Evolutionary conservation across 2,797 vertebrate genomes (phyloP), one percentile per base, ranked within the genome.

Genomic region (Choloepus didactylus): DNA sequence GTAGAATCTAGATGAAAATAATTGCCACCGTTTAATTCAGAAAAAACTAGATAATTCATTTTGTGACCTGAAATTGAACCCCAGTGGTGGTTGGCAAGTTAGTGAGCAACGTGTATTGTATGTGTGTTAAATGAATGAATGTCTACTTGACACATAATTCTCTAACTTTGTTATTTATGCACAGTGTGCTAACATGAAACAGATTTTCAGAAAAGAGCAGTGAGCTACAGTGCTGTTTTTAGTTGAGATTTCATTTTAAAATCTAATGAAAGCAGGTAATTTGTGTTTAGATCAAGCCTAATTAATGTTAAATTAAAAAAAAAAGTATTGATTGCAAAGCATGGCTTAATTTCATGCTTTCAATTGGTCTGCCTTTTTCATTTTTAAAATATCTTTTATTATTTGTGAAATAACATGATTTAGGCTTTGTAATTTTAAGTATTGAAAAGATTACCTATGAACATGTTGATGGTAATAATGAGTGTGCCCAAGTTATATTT

Each of bases 11-110:
- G 5, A 64, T 77, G 86, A 90, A 95, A 93, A 60, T 89, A 85
- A 66, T n/a, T 87, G 10, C 3, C 38, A 38, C 18, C n/a, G 88
- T 72, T 51, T 70, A 93, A 94, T 84, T 87, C 46, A 75, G 7
- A 85, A 25, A 89, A 84, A 89, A 3, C 27, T 69, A 92, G 89
- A 81, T 76, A 85, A 80, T 23, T 94, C 51, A 79, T 93, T 84
- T 35, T 31, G 12, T 95, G 96, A 96, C 91, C 96, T 84, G 69
- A 35, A 93, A n/a, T 89, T 96, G 93, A 97, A 88, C 95, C n/a
- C 51, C 10, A 8, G 4, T 0, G 2, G 6, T 60, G 54, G 75
- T 91, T 83, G 93, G 38, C 81, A 94, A 88, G 19, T 38, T 38
- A 27, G 56, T 73, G 85, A 93, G n/a, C 6, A 90, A 91, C 62